Evolutionary conservation across 2,888 invertebrate species (phyloP).

Genomic region (Amphipyra tragopoginis): DNA sequence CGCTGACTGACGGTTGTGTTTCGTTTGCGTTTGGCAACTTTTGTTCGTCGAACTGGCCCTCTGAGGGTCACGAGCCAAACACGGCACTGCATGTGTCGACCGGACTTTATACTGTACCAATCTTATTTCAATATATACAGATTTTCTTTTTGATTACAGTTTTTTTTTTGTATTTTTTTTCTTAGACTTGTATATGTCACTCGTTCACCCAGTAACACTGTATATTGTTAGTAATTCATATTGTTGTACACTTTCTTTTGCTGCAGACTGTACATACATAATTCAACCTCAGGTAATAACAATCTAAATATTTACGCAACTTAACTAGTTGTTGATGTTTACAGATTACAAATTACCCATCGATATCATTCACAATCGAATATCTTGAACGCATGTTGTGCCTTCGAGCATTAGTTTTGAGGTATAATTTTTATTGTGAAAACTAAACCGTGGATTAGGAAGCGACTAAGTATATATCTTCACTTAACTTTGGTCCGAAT

Average conservation of each 20-base stretch:
- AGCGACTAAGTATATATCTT: conserved; percentile 42
- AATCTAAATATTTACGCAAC: conserved; percentile 29
- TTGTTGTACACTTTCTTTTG: conserved; percentile 7
- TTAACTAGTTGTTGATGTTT: conserved; percentile 26
- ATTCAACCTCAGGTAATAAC: conserved; percentile 12
- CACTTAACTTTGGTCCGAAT: conserved; percentile 55
- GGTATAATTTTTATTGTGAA: conserved; percentile 42
- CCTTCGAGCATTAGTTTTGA: conserved; percentile 35
- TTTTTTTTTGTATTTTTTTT: no score
- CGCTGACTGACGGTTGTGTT: no score
- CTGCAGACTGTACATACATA: conserved; percentile 29
- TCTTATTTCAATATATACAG: no score
- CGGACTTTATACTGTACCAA: no score
- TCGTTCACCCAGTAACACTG: no score
- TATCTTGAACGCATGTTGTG: conserved; percentile 36
- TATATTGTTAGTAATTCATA: not conserved
- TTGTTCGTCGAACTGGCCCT: no score
- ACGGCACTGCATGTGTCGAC: no score
- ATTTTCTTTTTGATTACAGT: no score
- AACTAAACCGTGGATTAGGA: conserved; percentile 4
- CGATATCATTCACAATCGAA: conserved; percentile 9
- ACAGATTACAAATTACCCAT: conserved; percentile 30
- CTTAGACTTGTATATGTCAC: no score
- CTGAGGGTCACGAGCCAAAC: no score
- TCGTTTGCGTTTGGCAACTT: no score